These are phyloP conservation scores for Manis pentadactyla DNA, from an alignment of 2,797 vertebrate species.

Conservation along the genomic window DNA sequence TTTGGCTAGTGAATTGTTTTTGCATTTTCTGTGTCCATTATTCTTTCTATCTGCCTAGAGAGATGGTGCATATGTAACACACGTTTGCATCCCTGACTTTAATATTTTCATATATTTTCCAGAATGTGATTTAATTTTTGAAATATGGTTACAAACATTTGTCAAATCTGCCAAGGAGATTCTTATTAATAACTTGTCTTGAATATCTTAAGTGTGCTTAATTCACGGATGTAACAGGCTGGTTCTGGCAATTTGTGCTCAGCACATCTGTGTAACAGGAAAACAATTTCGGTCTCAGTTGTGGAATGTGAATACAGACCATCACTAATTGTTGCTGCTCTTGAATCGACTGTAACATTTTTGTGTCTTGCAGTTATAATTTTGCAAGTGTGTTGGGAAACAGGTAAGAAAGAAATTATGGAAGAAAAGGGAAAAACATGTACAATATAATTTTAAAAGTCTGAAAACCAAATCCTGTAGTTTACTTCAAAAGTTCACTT, in stretches of 20 bases:
- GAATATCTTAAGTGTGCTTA: background rate
- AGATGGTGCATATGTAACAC: constrained; percentile 59
- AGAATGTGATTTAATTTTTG: constrained; percentile 48
- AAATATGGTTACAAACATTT: constrained; percentile 71
- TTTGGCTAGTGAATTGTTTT: constrained; percentile 20
- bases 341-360: background rate
- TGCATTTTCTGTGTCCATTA: constrained; percentile 9
- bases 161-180: constrained; percentile 70
- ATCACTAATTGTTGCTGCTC: background rate
- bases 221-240: constrained; percentile 56
- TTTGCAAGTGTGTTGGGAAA: background rate
- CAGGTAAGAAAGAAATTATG: constrained; percentile 41
- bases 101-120: constrained; percentile 57
- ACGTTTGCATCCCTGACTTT: constrained; percentile 29
- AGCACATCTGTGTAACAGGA: constrained; percentile 51
- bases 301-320: constrained; percentile 40
- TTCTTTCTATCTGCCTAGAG: constrained; percentile 51
- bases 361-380: background rate
- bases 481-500: constrained; percentile 73
- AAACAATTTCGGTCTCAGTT: background rate
- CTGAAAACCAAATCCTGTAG: background rate
- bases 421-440: background rate
- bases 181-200: background rate
- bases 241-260: background rate
- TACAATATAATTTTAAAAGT: background rate